Evolutionary conservation across 2,888 invertebrate genomes (phyloP), one percentile per base, ranked within the genome.

Genomic region (Myathropa florea): DNA sequence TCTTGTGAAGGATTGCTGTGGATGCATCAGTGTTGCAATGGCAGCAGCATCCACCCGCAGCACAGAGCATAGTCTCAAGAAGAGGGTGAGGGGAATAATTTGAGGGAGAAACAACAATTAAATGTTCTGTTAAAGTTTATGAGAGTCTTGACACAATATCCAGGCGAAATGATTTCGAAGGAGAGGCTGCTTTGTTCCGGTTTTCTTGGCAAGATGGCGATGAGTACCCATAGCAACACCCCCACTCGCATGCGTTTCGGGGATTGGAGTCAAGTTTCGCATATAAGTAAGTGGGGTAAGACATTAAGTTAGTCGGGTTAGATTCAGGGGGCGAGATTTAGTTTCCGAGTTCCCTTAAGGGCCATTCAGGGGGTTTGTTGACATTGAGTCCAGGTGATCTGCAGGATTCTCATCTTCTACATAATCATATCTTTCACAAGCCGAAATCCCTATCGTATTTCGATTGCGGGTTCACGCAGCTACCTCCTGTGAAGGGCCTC

Each of bases 121-220:
- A 80, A 79, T 79, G 64, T 67, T 78, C 63, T 64, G 59, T 83
- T 59, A 36, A 72, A 73, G 72, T 73, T 83, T 59, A 33, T 23
- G 28, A 73, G 68, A 68, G 39, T 70, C 83, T 78, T 83, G 83
- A 83, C 83, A 83, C 61, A 78, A 57, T 78, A 78, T 83, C 55
- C 55, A 21, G 53, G 23, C 14, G 59, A 57, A 78, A 65, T 59
- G 68, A 65, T 59, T 59, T 59, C 24, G 28, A 39, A 39, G 46
- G 24, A 30, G 33, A 24, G 23, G 46, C 18, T 23, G 57, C 59
- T 71, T 60, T 60, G 71, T 71, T 39, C 59, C 60, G 28, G 12
- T 60, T 60, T 28, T 4, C 36, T 3, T 0, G 36, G 14, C 33
- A 21, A 21, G n/a, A 9, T 61, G 39, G 18, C 18, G 46, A 46